Evolutionary conservation across 2,113 vertebrate genomes (phyloP), one percentile per base, ranked within the genome.

Genomic region (Psilopsiagon aurifrons): DNA sequence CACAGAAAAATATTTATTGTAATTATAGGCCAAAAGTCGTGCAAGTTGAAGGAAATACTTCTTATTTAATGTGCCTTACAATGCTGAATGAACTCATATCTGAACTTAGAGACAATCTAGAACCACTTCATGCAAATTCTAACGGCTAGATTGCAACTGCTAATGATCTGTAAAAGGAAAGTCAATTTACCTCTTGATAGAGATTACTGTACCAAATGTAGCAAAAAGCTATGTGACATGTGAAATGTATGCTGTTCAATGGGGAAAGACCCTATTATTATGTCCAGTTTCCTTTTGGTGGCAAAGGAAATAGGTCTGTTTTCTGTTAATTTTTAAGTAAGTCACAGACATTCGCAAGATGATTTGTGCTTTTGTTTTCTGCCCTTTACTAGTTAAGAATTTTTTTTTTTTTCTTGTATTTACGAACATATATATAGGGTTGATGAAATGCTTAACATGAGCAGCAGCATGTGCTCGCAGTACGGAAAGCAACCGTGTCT

Each of bases 131-230:
- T 89, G 57, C 43, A 95, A 94, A 93, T 81, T 73, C n/a, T 86
- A 51, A 95, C 96, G 91, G 69, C 69, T 97, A 68, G 86, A 96
- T 92, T 97, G 80, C 37, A 57, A 31, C 33, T 96, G 92, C 86
- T 97, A 97, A 97, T 97, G 97, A 70, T 88, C 82, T 97, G 94
- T 97, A 95, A 98, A 97, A 96, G 84, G 77, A 97, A 97, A 97
- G 91, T 75, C 89, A 95, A 94, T 97, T 97, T 97, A 93, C 83
- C 82, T 93, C 95, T 97, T 97, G 97, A 96, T 92, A 94, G 94
- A 98, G 66, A 97, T 97, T 94, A 96, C 91, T 97, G 91, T 94
- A 97, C 79, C 69, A 96, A 98, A 97, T 92, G 88, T 97, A 97
- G 89, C 94, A 97, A 97, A 98, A 94, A 97, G 75, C 39, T 95